Evolutionary conservation across 2,113 vertebrate species (phyloP).

Genomic region (Clarias magur): DNA sequence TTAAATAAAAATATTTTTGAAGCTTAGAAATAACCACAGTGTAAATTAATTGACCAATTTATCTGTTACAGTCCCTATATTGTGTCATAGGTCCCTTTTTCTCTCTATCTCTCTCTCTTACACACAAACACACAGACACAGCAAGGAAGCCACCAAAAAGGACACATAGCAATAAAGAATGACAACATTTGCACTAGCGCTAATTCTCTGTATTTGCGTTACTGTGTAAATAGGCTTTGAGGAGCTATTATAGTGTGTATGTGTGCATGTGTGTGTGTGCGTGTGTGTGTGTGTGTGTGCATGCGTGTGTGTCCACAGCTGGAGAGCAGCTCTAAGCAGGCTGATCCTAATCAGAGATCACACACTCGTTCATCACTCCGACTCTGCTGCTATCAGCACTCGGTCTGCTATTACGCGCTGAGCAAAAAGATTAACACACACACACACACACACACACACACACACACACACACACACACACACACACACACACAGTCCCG

Average conservation of each 20-base stretch:
- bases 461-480: background rate
- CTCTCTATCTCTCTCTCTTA: background rate
- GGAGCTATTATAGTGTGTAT: slow-evolving; percentile 23
- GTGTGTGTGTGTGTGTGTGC: slow-evolving; percentile 27
- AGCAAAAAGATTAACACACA: slow-evolving; percentile 37
- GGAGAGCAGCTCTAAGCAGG: slow-evolving; percentile 39
- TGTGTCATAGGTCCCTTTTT: background rate
- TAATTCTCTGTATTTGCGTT: slow-evolving; percentile 36
- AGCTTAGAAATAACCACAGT: slow-evolving; percentile 53
- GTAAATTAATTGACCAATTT: slow-evolving; percentile 30
- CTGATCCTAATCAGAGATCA: slow-evolving; percentile 49
- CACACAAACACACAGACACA: background rate
- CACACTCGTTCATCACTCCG: slow-evolving; percentile 37
- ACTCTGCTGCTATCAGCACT: slow-evolving; percentile 44
- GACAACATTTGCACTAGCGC: background rate
- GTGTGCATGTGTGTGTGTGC: slow-evolving; percentile 38
- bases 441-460: slow-evolving; percentile 4
- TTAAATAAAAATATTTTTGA: slow-evolving; percentile 57
- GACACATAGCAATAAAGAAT: background rate
- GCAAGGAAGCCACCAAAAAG: background rate
- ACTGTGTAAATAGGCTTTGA: slow-evolving; percentile 31
- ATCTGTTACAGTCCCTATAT: background rate
- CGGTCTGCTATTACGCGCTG: slow-evolving; percentile 36
- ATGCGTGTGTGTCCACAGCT: slow-evolving; percentile 25
- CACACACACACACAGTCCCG: background rate